Conservation (phyloP, 2,888 invertebrate species). For the Unio delphinus region DNA sequence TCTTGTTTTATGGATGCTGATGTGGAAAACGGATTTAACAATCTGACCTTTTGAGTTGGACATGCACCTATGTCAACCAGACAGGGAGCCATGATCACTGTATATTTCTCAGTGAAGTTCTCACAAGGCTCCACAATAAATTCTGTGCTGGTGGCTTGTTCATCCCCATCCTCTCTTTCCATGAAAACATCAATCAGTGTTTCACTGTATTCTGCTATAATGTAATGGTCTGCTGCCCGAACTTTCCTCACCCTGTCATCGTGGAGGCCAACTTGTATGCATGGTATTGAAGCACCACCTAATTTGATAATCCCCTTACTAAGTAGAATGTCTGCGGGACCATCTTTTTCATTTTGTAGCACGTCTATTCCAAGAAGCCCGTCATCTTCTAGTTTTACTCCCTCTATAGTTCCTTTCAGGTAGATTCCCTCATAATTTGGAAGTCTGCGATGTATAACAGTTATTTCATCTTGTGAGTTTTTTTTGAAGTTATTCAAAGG, state of each 20-base stretch:
- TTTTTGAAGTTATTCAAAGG: too few relatives aligned
- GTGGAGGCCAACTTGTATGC: too few relatives aligned
- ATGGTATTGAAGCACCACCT: too few relatives aligned
- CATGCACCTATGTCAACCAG: background rate
- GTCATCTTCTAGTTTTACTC: constrained; percentile 7
- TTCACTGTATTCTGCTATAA: constrained; percentile 20
- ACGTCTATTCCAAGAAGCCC: constrained; percentile 5
- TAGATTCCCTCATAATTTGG: too few relatives aligned
- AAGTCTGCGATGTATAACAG: too few relatives aligned
- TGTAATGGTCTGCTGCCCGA: background rate
- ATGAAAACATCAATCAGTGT: constrained; percentile 26
- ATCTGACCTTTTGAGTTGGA: background rate
- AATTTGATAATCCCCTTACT: background rate
- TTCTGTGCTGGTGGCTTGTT: constrained; percentile 1
- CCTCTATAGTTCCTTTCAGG: too few relatives aligned
- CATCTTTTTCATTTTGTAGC: constrained; percentile 7
- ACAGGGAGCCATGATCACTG: constrained; percentile 2
- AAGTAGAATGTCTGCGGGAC: constrained; percentile 21
- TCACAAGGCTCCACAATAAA: constrained; percentile 23
- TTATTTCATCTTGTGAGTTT: too few relatives aligned
- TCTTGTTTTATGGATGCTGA: too few relatives aligned
- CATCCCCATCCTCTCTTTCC: constrained; percentile 15
- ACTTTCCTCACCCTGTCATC: too few relatives aligned
- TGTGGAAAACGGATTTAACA: too few relatives aligned
- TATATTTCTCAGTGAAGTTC: constrained; percentile 16